Evolutionary conservation across 2,113 vertebrate species (phyloP).

Genomic region (Silurus meridionalis): DNA sequence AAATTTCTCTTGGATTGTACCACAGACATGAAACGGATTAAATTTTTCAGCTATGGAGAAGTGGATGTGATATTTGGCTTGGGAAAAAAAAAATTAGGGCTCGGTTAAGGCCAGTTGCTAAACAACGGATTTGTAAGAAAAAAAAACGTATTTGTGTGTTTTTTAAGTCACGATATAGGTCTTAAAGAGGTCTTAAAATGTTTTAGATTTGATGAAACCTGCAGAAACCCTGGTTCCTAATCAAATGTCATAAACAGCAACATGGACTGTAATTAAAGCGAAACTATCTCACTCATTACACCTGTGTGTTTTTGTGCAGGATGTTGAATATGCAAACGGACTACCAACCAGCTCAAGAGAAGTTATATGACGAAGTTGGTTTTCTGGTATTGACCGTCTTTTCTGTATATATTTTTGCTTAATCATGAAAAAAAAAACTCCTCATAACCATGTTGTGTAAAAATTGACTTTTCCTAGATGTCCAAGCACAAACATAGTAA

Average conservation of each 20-base stretch:
- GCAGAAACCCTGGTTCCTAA: no score
- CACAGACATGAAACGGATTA: no score
- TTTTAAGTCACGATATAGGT: no score
- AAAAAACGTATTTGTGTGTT: no score
- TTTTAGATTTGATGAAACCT: no score
- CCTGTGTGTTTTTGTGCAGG: conserved; percentile 41
- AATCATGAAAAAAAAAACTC: background rate
- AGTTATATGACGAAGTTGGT: conserved; percentile 18
- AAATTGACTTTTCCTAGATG: conserved; percentile 66
- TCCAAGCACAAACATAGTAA: conserved; percentile 82
- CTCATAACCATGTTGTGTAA: background rate
- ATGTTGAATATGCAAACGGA: conserved; percentile 42
- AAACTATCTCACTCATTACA: background rate
- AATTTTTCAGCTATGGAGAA: no score
- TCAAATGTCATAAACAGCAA: background rate
- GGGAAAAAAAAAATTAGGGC: no score
- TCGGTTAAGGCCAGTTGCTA: no score
- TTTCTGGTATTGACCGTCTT: conserved; percentile 26
- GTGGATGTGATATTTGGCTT: no score
- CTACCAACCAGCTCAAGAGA: conserved; percentile 22
- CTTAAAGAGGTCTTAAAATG: no score
- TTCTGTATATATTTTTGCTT: background rate
- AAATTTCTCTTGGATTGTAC: no score
- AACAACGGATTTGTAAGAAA: no score
- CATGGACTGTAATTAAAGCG: background rate